Conservation (phyloP, 1,140 invertebrate species). For the Homarus americanus region DNA sequence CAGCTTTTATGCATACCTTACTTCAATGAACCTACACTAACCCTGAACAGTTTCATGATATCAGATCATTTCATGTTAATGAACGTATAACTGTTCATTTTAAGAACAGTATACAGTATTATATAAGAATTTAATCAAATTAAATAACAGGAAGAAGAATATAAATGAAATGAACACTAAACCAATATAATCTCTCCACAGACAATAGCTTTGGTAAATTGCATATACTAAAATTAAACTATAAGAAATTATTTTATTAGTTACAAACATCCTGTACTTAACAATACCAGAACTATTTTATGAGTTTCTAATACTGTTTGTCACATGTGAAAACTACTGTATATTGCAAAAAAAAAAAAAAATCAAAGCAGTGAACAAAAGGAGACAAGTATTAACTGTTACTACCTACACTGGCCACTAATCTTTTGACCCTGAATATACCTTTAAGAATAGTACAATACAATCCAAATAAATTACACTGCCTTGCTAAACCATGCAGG, state of each 20-base stretch:
- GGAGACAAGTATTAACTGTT: background rate
- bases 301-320: background rate
- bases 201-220: background rate
- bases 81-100: background rate
- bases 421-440: background rate
- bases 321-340: background rate
- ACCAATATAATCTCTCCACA: background rate
- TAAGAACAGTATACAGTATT: background rate
- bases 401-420: background rate
- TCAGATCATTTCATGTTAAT: background rate
- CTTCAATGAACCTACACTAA: background rate
- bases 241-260: background rate
- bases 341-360: background rate
- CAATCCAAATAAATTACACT: background rate
- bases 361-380: background rate
- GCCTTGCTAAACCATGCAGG: background rate
- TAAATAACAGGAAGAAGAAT: background rate
- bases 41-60: background rate
- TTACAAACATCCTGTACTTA: background rate
- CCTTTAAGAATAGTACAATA: conserved; percentile 8
- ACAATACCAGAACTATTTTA: background rate
- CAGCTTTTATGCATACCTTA: background rate
- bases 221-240: background rate
- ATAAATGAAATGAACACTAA: background rate
- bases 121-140: background rate